Conservation (phyloP, 2,888 invertebrate genomes). For the Drosophila vallismaia region DNA sequence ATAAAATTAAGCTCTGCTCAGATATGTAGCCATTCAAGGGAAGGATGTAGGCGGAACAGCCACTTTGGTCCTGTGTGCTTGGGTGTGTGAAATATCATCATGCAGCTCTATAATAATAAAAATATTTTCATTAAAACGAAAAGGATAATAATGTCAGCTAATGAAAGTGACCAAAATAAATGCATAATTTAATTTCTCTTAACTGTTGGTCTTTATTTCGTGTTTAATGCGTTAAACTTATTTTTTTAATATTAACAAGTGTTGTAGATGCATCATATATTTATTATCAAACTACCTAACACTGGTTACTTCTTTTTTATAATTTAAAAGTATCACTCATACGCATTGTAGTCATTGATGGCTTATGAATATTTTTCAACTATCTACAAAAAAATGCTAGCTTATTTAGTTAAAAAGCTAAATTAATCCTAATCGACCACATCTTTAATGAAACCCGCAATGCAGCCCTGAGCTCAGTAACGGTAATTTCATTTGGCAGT, state of each 20-base stretch:
- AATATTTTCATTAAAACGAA: slow-evolving; percentile 74
- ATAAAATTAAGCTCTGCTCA: slow-evolving; percentile 65
- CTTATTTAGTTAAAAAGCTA: not conserved
- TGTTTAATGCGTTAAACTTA: not conserved
- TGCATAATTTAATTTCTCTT: not conserved
- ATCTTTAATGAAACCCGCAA: slow-evolving; percentile 54
- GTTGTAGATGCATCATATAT: not conserved
- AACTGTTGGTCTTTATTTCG: not conserved
- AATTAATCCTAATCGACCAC: not conserved
- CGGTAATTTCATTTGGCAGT: slow-evolving; percentile 55
- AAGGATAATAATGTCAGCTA: slow-evolving; percentile 11
- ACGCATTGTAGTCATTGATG: not conserved
- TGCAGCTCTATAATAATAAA: slow-evolving; percentile 75
- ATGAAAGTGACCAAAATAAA: not conserved
- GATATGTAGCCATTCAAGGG: slow-evolving; percentile 22
- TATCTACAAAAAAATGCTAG: too few species aligned
- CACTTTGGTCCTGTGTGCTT: slow-evolving; percentile 11
- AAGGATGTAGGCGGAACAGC: slow-evolving; percentile 21
- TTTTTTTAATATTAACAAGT: not conserved
- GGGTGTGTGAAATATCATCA: slow-evolving; percentile 44
- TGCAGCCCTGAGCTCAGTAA: slow-evolving; percentile 52
- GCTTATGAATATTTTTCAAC: not conserved
- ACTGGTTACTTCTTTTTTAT: too few species aligned
- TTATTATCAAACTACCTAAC: too few species aligned
- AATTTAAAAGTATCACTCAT: not conserved